Base-by-base conservation (phyloP, 2,797 vertebrate genomes). In the Neomorphus geoffroyi region DNA sequence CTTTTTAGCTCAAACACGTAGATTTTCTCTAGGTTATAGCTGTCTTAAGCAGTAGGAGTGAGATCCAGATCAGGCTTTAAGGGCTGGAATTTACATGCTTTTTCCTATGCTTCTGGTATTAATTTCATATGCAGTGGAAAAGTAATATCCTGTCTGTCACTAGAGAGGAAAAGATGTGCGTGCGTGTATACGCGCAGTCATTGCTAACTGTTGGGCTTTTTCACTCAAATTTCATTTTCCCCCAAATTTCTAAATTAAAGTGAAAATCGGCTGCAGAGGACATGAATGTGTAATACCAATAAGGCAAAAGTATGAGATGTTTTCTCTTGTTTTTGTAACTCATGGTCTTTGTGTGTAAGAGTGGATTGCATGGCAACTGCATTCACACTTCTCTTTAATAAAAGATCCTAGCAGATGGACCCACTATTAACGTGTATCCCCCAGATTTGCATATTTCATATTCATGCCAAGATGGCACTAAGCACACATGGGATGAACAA, bases 331-430 rank as follows among this genome's bases (percentile, higher is more conserved):
- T 96, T 93, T 57, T 3, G 60, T 84, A 86, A 66, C 89, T 96
- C 92, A 8, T 95, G 96, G 77, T 95, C 96, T 90, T 96, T 96
- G 97, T 96, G 97, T 92, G 74, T 81, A 93, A 96, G 96, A 97
- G 97, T 93, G 92, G 86, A 90, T 92, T 96, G 97, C 98, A 97
- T 98, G 97, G 98, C 97, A 98, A 98, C 98, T 93, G 95, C 94
- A 27, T 97, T 98, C 98, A 97, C 98, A 97, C 98, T 93, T 97
- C 41, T 54, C 95, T 92, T 93, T 96, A 97, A 97, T 96, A 93
- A 97, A 96, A 89, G 96, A 96, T 96, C 88, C 89, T 27, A 94
- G 97, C 98, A 98, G 98, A 98, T 98, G 98, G 98, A 95, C 96
- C 93, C 92, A 89, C 96, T 96, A 96, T 97, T 97, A 97, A 91